Percentiles rank a stretch among this genome's conserved stretches.
phyloP scores from a whole-genome alignment of 1,140 invertebrate genomes.

The Delia radicum region DNA sequence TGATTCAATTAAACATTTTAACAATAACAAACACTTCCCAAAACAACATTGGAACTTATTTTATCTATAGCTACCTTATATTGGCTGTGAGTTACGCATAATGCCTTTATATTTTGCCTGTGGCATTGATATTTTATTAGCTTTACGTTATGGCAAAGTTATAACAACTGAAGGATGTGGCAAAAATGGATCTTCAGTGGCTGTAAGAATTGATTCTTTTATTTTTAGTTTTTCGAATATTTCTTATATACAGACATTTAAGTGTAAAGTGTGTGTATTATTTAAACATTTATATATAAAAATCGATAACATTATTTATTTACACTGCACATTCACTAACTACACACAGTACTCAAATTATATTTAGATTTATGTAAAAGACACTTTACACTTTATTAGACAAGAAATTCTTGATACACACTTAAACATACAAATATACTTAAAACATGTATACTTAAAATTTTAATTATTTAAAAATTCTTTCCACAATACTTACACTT shows the following conservation, averaged over 20 bases:
- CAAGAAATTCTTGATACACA: neutral
- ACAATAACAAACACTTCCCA: neutral
- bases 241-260: neutral
- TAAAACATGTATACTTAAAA: too few species aligned
- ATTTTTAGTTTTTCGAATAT: neutral
- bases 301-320: neutral
- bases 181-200: conserved; percentile 91
- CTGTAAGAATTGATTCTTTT: conserved; percentile 61
- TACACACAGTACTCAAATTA: neutral
- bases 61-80: conserved; percentile 28
- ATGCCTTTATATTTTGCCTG: conserved; percentile 50
- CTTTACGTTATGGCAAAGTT: conserved; percentile 58
- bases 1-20: neutral
- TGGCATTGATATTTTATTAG: conserved; percentile 46
- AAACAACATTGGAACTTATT: conserved; percentile 2
- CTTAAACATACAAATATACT: neutral
- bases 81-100: conserved; percentile 43
- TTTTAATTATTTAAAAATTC: too few species aligned
- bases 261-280: neutral
- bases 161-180: conserved; percentile 91
- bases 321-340: neutral
- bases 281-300: neutral
- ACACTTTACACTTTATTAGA: neutral
- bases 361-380: neutral
- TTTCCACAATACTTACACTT: neutral